Evolutionary conservation across 2,888 invertebrate genomes (phyloP).

Genomic region (Germaria angustata): DNA sequence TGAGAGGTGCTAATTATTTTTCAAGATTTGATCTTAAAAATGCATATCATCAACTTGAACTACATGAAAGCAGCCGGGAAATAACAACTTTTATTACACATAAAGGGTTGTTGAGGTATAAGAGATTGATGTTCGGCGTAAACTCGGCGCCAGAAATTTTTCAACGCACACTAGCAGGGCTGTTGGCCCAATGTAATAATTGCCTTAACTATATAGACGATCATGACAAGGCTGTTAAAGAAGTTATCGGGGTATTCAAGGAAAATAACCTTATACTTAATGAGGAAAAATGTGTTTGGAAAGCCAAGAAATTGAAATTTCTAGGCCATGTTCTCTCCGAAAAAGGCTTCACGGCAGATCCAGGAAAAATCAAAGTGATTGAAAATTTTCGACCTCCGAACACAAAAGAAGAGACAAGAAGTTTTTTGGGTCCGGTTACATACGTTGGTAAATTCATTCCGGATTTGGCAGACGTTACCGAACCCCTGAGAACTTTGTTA

Average conservation of each 20-base stretch:
- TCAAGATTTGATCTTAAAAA: conserved; percentile 72
- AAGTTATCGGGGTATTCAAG: conserved; percentile 50
- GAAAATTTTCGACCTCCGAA: not conserved
- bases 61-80: conserved; percentile 50
- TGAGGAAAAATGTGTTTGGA: not conserved
- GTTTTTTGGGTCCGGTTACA: not conserved
- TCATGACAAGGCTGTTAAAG: conserved; percentile 69
- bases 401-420: not conserved
- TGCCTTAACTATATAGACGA: conserved; percentile 43
- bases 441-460: not conserved
- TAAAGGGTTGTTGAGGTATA: conserved; percentile 71
- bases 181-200: not conserved
- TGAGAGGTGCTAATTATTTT: conserved; percentile 66
- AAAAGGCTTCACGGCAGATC: not conserved
- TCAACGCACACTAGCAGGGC: conserved; percentile 61
- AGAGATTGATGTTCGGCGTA: conserved; percentile 65
- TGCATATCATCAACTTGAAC: conserved; percentile 71
- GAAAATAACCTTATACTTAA: not conserved
- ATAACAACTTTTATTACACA: conserved; percentile 67
- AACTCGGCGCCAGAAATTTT: conserved; percentile 71
- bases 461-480: not conserved
- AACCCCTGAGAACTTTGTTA: not conserved
- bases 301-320: not conserved
- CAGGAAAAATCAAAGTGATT: not conserved
- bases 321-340: not conserved